Evolutionary conservation across 2,888 invertebrate genomes (phyloP), one percentile per base, ranked within the genome.

Genomic region (Acrocyrtus sp.): DNA sequence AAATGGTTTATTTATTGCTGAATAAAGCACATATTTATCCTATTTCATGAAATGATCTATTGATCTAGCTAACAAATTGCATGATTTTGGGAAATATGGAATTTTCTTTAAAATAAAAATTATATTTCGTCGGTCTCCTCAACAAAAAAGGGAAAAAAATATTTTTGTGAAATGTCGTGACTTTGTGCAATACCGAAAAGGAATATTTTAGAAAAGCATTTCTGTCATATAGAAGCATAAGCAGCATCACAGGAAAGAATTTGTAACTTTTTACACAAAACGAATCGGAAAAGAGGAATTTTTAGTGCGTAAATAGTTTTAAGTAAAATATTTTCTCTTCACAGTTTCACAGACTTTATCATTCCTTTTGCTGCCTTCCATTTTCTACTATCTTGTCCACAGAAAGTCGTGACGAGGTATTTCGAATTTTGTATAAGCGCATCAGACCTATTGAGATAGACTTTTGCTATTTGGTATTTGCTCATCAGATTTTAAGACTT

Each of bases 31-130:
- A n/a, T n/a, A n/a, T n/a, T n/a, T 12, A 53, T 53, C 27, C 29
- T 17, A 27, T 53, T 27, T 53, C 53, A 53, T 17, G n/a, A 53
- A 53, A 53, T 53, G 48, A 53, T 53, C 27, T 27, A 53, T 53
- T 53, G 29, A 29, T 29, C 29, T n/a, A n/a, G 2, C 17, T 53
- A 27, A n/a, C n/a, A n/a, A n/a, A n/a, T n/a, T 21, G 22, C 19
- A 17, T 22, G 27, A 17, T 53, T 53, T 17, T 29, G 10, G 29
- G 5, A 22, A 53, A 53, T 53, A 29, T 29, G n/a, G 19, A 29
- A 34, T 39, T 34, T 39, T 39, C 51, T 51, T 15, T 15, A 24
- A 48, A 48, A 48, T n/a, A n/a, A n/a, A n/a, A n/a, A n/a, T n/a
- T n/a, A 3, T 48, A 21, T 48, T 48, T n/a, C 45, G 45, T 4